phyloP scores from a whole-genome alignment of 2,797 vertebrate genomes.

The Tachyglossus aculeatus region DNA sequence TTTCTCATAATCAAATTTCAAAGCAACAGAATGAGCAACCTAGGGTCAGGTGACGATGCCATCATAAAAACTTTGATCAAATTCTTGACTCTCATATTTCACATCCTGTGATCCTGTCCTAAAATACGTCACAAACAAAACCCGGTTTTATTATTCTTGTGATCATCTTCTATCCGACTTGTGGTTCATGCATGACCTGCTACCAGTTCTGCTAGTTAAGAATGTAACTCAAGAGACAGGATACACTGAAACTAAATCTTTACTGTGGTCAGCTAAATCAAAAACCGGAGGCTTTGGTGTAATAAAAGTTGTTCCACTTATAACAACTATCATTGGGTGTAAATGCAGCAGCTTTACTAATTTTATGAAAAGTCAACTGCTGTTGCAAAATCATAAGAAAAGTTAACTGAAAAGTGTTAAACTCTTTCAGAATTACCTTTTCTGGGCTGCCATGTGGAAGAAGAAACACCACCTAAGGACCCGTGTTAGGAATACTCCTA shows the following conservation, averaged over 20 bases:
- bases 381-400: no score
- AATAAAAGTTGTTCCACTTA: background rate
- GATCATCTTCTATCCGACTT: constrained; percentile 6
- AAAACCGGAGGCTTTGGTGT: background rate
- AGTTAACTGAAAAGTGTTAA: no score
- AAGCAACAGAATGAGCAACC: constrained; percentile 30
- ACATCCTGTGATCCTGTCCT: background rate
- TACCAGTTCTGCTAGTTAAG: constrained; percentile 37
- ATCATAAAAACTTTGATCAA: background rate
- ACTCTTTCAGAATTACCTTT: no score
- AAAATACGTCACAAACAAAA: constrained; percentile 17
- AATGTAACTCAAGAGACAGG: background rate
- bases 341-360: no score
- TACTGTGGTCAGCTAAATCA: background rate
- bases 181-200: constrained; percentile 16
- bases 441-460: no score
- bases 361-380: no score
- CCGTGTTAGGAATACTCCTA: no score
- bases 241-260: background rate
- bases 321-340: constrained; percentile 5
- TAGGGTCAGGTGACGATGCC: background rate
- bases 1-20: constrained; percentile 50
- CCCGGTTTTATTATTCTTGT: constrained; percentile 3
- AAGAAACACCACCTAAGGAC: no score
- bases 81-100: constrained; percentile 31